These are phyloP conservation scores for Regulus satrapa DNA, from an alignment of 2,113 vertebrate genomes.

Conservation along the genomic window DNA sequence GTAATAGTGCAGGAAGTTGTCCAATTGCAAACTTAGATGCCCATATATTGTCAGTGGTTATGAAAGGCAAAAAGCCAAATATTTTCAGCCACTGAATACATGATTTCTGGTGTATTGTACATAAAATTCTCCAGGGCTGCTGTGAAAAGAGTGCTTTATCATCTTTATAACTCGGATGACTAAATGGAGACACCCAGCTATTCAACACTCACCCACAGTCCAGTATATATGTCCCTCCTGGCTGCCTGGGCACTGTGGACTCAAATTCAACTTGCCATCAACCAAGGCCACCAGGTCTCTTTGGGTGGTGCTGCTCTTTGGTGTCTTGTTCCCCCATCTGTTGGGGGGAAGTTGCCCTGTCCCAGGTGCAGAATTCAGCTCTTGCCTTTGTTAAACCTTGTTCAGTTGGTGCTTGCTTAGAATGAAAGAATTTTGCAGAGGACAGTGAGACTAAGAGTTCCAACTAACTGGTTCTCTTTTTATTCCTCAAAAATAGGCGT, in stretches of 20 bases:
- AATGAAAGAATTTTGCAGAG: background rate
- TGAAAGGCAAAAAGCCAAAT: background rate
- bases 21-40: background rate
- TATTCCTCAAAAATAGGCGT: background rate
- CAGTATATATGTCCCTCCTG: background rate
- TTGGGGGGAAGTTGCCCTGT: background rate
- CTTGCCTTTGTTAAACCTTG: background rate
- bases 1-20: background rate
- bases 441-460: background rate
- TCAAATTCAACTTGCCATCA: background rate
- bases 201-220: background rate
- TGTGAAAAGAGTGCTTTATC: background rate
- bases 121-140: background rate
- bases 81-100: background rate
- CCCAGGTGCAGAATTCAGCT: background rate
- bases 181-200: background rate
- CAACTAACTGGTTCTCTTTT: background rate
- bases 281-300: background rate
- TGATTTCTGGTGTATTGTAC: background rate
- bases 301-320: background rate
- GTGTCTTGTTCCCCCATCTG: background rate
- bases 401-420: background rate
- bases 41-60: background rate
- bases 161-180: background rate
- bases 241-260: background rate